Percentiles rank a stretch among this genome's conserved stretches.
These are phyloP conservation scores for Palythoa grandis DNA, from an alignment of 92 coral and sea anemone species.

Conservation along the genomic window DNA sequence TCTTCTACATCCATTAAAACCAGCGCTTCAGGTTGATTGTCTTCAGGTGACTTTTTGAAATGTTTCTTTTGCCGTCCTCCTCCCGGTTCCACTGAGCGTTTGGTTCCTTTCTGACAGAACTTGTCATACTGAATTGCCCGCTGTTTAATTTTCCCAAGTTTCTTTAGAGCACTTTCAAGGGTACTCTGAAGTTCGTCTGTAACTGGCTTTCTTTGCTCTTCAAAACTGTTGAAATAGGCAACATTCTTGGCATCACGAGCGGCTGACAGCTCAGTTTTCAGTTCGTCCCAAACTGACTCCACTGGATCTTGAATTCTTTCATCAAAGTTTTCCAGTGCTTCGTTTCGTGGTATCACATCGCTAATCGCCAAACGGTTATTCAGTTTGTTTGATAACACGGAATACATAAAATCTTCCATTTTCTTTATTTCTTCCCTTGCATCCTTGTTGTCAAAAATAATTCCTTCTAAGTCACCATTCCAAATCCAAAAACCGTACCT, in stretches of 20 bases:
- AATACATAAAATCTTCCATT: not conserved
- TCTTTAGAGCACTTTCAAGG: not conserved
- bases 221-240: not conserved
- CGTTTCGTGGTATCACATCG: not conserved
- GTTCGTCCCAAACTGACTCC: not conserved
- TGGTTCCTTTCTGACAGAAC: conserved; percentile 17
- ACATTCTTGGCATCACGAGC: not conserved
- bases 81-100: not conserved
- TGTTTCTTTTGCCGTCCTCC: not conserved
- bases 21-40: not conserved
- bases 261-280: not conserved
- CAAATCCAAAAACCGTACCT: conserved; percentile 36
- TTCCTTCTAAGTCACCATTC: conserved; percentile 23
- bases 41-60: not conserved
- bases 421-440: not conserved
- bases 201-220: not conserved
- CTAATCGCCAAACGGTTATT: not conserved
- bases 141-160: not conserved
- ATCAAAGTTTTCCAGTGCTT: conserved; percentile 1
- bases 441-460: conserved; percentile 15
- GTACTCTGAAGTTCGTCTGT: not conserved
- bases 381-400: not conserved
- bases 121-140: not conserved
- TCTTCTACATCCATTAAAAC: no score
- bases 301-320: not conserved